phyloP scores from a whole-genome alignment of 2,888 invertebrate genomes.

The Apomyelois bistriatella region DNA sequence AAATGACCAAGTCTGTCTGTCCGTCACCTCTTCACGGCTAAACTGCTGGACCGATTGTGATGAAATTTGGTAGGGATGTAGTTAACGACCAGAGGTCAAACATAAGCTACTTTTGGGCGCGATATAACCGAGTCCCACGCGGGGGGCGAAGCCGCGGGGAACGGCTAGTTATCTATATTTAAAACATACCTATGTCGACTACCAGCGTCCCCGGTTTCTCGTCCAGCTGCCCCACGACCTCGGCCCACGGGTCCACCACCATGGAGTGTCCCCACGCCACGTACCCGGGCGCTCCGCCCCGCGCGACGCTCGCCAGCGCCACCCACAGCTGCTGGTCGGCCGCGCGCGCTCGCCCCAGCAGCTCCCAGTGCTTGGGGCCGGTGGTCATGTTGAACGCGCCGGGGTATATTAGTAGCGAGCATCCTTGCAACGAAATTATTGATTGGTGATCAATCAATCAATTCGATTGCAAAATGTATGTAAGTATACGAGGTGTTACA shows the following conservation, averaged over 20 bases:
- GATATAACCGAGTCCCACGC: too few relatives aligned
- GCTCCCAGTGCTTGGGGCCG: conserved; percentile 95
- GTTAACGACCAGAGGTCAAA: too few relatives aligned
- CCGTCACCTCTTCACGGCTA: too few relatives aligned
- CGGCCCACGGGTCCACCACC: conserved; percentile 91
- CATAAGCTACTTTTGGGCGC: too few relatives aligned
- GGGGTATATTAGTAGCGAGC: conserved; percentile 93
- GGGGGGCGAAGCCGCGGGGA: too few relatives aligned
- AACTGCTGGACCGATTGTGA: too few relatives aligned
- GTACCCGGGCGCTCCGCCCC: conserved; percentile 85
- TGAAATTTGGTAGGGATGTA: too few relatives aligned
- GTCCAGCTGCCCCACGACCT: conserved; percentile 84
- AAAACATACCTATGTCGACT: conserved; percentile 84
- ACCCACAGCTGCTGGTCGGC: conserved; percentile 94
- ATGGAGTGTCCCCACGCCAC: conserved; percentile 94
- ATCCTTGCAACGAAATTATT: too few relatives aligned
- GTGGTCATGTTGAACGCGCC: conserved; percentile 98
- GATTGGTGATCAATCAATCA: conserved; percentile 44
- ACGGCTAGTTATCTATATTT: too few relatives aligned
- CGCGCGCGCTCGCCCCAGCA: conserved; percentile 89
- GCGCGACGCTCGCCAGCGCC: conserved; percentile 90
- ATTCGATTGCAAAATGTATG: too few relatives aligned
- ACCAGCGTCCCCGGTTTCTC: conserved; percentile 85
- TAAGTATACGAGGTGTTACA: too few relatives aligned
- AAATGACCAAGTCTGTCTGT: too few relatives aligned